Evolutionary conservation across 2,797 vertebrate species (phyloP).

Genomic region (Sardinella longiceps): DNA sequence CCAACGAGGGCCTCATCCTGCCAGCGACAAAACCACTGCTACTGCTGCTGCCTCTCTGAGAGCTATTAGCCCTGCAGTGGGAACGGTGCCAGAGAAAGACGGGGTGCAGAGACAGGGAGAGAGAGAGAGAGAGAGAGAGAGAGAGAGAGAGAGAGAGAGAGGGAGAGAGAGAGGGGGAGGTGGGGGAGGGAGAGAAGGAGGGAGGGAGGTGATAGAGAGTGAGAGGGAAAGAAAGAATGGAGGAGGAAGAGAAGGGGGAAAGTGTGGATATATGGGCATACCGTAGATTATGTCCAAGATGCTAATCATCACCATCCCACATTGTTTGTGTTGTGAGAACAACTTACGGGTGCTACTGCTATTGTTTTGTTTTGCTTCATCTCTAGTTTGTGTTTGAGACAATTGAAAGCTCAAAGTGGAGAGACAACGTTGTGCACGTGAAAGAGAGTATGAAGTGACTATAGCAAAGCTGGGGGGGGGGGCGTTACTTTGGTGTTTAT

Average conservation of each 20-base stretch:
- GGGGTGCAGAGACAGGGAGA: background rate
- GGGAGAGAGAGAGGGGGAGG: background rate
- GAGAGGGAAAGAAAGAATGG: background rate
- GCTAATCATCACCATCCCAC: too few species aligned
- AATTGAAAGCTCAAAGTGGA: background rate
- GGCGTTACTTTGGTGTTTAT: background rate
- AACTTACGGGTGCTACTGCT: too few species aligned
- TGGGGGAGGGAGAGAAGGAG: background rate
- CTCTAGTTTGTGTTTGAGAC: too few species aligned
- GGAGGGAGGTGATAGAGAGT: background rate
- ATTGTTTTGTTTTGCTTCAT: too few species aligned
- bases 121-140: too few species aligned
- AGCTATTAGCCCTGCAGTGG: slow-evolving; percentile 44
- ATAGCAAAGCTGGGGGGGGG: background rate
- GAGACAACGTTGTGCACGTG: background rate
- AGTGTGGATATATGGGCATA: too few species aligned
- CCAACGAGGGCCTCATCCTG: slow-evolving; percentile 48
- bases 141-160: background rate
- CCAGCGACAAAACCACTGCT: slow-evolving; percentile 46
- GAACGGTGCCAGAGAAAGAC: slow-evolving; percentile 32
- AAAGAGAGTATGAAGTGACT: background rate
- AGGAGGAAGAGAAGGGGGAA: background rate
- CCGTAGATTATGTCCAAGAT: too few species aligned
- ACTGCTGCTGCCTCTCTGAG: slow-evolving; percentile 20
- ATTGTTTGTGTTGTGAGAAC: too few species aligned